These are phyloP conservation scores for Gastrophryne carolinensis DNA, from an alignment of 2,797 vertebrate genomes.

Conservation along the genomic window DNA sequence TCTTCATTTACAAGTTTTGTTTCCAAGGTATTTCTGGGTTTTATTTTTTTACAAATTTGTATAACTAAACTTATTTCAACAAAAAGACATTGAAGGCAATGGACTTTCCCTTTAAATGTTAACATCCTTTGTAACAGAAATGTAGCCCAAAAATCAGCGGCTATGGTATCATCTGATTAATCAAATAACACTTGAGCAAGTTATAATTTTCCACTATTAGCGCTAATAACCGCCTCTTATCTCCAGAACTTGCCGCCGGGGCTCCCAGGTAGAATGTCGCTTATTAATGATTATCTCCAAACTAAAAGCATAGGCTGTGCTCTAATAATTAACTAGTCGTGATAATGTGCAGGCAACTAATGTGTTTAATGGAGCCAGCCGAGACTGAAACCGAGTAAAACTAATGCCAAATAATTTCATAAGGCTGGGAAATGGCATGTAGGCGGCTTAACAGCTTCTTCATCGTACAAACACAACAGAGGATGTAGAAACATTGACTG, in stretches of 20 bases:
- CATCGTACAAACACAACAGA: conserved; percentile 53
- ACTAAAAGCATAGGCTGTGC: conserved; percentile 47
- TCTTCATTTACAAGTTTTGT: too few relatives aligned
- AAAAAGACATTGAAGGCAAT: too few relatives aligned
- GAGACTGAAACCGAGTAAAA: conserved; percentile 46
- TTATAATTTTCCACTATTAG: conserved; percentile 43
- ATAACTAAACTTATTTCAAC: too few relatives aligned
- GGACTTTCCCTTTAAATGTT: not conserved
- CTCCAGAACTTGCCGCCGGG: conserved; percentile 31
- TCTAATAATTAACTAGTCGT: conserved; percentile 51
- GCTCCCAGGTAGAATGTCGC: conserved; percentile 31
- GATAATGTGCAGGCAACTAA: conserved; percentile 37
- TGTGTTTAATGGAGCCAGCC: conserved; percentile 29
- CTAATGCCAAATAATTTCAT: conserved; percentile 38
- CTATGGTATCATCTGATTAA: conserved; percentile 16
- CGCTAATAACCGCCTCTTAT: conserved; percentile 49
- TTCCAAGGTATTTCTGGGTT: too few relatives aligned
- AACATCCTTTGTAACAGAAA: not conserved
- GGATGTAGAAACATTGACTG: conserved; percentile 57
- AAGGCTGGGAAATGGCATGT: conserved; percentile 26
- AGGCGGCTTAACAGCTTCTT: conserved; percentile 50
- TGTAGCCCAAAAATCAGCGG: not conserved
- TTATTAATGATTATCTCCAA: conserved; percentile 44
- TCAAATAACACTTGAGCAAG: conserved; percentile 3
- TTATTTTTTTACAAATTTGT: too few relatives aligned